Evolutionary conservation across 2,797 vertebrate genomes (phyloP), one percentile per base, ranked within the genome.

Genomic region (Microctenopoma lineatum): DNA sequence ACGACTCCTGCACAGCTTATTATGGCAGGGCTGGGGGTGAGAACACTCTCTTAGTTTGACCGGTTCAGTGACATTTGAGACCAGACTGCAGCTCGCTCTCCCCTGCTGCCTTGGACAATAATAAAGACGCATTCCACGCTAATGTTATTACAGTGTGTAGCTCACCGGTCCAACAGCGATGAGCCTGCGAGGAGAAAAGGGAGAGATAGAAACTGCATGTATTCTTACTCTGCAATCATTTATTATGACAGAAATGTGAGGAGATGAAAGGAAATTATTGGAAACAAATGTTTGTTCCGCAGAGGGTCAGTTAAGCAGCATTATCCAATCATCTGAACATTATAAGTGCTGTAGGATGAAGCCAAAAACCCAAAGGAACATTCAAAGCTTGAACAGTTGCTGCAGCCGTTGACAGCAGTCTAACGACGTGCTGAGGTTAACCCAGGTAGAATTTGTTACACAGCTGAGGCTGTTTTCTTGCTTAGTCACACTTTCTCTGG

Each of bases 1-100:
- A 70, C 63, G 53, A 75, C 66, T 71, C 42, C 0, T 18, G 60
- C 46, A 25, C 18, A 12, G 63, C 81, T 85, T 92, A 90, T 90
- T 90, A 81, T 88, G 89, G 73, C 74, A 25, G 18, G 25, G 39
- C 56, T 27, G 68, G 25, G 2, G 0, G 29, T 51, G 21, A n/a
- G 27, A 48, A 56, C 52, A 55, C 25, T 44, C 14, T 51, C 16
- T 36, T 3, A 6, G 9, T 57, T 77, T 78, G 83, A 75, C 48
- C 50, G 53, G 72, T 85, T 84, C 59, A 77, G 60, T 56, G 73
- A 72, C 73, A 64, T 79, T 34, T 75, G 60, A 79, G 57, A 56
- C 29, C 29, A 71, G 47, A 74, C 15, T 67, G 59, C 38, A 59
- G 32, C 59, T 66, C 45, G 4, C 11, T 57, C 39, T 18, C 51